These are phyloP conservation scores for Drosophila grimshawi DNA, from an alignment of 1,140 invertebrate genomes.

Conservation along the genomic window DNA sequence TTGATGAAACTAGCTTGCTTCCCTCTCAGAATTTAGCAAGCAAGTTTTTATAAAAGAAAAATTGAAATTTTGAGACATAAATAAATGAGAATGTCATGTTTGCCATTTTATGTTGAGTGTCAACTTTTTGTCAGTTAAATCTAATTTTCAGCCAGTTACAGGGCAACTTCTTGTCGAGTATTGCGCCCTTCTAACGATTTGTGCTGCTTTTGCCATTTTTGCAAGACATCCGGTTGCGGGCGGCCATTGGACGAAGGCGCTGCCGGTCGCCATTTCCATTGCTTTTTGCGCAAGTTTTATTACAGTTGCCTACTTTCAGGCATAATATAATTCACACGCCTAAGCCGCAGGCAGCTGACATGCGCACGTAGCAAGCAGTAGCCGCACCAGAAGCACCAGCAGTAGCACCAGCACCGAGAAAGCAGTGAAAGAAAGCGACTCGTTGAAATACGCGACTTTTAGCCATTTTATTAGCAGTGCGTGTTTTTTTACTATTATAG, in stretches of 20 bases:
- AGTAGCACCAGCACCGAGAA: background rate
- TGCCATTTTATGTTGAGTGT: background rate
- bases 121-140: background rate
- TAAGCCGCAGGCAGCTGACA: conserved; percentile 77
- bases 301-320: conserved; percentile 76
- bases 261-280: conserved; percentile 45
- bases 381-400: background rate
- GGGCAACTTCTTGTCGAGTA: background rate
- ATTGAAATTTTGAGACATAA: too few relatives aligned
- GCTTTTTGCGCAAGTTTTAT: conserved; percentile 74
- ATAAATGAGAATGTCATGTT: too few relatives aligned
- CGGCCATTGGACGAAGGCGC: background rate
- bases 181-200: background rate
- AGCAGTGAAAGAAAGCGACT: conserved; percentile 35
- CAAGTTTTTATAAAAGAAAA: too few relatives aligned
- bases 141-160: background rate
- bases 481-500: conserved; percentile 81
- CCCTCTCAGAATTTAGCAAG: too few relatives aligned
- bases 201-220: conserved; percentile 45
- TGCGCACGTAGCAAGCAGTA: conserved; percentile 62
- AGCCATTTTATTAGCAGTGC: conserved; percentile 82
- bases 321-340: conserved; percentile 81
- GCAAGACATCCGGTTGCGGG: conserved; percentile 56
- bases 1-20: too few relatives aligned
- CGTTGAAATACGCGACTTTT: conserved; percentile 67